phyloP scores from a whole-genome alignment of 2,113 vertebrate species.

The Paramormyrops kingsleyae region DNA sequence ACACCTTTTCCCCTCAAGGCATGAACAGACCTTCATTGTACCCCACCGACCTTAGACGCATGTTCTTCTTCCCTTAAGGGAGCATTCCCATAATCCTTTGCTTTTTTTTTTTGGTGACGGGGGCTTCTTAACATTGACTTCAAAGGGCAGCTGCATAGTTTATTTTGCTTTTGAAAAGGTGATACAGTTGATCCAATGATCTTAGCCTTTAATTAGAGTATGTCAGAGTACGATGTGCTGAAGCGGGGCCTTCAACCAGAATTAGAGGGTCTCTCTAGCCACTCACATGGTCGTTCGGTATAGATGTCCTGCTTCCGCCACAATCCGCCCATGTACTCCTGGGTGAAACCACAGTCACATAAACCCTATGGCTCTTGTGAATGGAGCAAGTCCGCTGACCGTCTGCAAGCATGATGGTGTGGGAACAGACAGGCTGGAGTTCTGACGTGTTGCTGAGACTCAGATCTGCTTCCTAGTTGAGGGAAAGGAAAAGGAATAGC shows the following conservation, averaged over 20 bases:
- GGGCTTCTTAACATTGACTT: not conserved
- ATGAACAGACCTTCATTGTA: not conserved
- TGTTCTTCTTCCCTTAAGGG: not conserved
- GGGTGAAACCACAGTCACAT: not conserved
- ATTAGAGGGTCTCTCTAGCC: slow-evolving; percentile 32
- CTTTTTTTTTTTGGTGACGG: not conserved
- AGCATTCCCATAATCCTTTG: not conserved
- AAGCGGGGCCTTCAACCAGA: slow-evolving; percentile 48
- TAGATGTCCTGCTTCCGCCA: slow-evolving; percentile 30
- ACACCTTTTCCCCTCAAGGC: not conserved
- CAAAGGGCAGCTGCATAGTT: not conserved
- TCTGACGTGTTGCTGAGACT: not conserved
- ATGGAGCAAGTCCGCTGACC: not conserved
- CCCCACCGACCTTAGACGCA: not conserved
- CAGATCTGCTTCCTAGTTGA: not conserved
- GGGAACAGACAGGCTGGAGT: not conserved
- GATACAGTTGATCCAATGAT: not conserved
- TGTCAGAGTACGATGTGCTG: slow-evolving; percentile 54
- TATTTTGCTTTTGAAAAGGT: slow-evolving; percentile 6
- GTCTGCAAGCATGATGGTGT: not conserved
- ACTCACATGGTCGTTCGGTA: slow-evolving; percentile 40
- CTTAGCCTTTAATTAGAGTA: slow-evolving; percentile 46
- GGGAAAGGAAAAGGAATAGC: not conserved
- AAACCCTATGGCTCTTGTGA: not conserved
- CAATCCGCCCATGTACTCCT: slow-evolving; percentile 13